Base-by-base conservation (phyloP, 2,113 vertebrate genomes). In the Aythya baeri region DNA sequence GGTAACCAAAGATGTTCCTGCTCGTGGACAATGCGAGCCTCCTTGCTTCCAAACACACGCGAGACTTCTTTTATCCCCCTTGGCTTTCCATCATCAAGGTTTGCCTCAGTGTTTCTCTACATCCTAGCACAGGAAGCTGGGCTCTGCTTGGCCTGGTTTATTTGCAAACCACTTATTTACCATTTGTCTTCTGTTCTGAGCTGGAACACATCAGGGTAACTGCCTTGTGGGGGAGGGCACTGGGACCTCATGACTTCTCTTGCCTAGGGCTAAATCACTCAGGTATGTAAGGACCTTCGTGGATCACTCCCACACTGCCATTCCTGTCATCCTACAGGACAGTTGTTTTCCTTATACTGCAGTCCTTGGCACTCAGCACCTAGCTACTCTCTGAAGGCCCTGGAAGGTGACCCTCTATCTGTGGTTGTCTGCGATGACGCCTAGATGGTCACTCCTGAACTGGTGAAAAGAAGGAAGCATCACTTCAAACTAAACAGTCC, bases 1-100 rank as follows among this genome's bases (percentile, higher is more conserved):
- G 97, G 95, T 84, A 91, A 91, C 68, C 58, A 43, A 6, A 55
- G 91, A 55, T 44, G 57, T 17, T 91, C 68, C 80, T 72, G 66
- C 21, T 52, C 6, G 27, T 14, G 3, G 4, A 18, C 34, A 9
- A 9, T 0, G 7, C 17, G 36, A 83, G 59, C 31, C 77, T 65
- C n/a, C 31, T 17, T 12, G 25, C 21, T 67, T 31, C 76, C 23
- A 23, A 3, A 38, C 1, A 0, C 1, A 9, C 7, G 6, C 15
- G 32, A 22, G 50, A 27, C 50, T 61, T 20, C 15, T 36, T 43
- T 17, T 36, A 4, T 3, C 55, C 4, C 44, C 32, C 11, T 38
- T 0, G 0, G 2, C 25, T 86, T 70, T 31, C 84, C 63, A 57
- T 38, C 75, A 54, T 13, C 34, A 3, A 58, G 34, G 34, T 7